Evolutionary conservation across 2,888 invertebrate genomes (phyloP).

Genomic region (Thumatha senex): DNA sequence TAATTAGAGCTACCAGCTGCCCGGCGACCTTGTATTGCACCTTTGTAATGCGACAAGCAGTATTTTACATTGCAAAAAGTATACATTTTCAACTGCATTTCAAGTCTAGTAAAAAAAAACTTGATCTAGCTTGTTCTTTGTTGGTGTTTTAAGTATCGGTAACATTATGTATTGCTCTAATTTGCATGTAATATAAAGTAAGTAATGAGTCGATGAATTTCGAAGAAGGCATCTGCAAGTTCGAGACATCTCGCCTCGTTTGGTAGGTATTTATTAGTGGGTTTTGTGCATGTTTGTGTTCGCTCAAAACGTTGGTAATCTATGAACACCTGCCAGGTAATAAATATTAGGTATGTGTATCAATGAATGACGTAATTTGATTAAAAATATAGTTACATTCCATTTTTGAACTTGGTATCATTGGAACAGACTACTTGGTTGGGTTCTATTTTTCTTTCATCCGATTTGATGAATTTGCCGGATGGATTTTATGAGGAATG

Average conservation of each 20-base stretch:
- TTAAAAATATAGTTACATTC: not conserved
- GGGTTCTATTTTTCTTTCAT: too few relatives aligned
- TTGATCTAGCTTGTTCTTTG: conserved; percentile 49
- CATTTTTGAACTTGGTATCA: not conserved
- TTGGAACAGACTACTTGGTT: not conserved
- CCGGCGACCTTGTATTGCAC: conserved; percentile 72
- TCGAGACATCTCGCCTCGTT: not conserved
- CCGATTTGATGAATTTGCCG: too few relatives aligned
- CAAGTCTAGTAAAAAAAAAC: conserved; percentile 48
- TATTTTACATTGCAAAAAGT: conserved; percentile 76
- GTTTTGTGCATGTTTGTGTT: too few relatives aligned
- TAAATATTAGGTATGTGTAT: too few relatives aligned
- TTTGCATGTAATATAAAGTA: conserved; percentile 48
- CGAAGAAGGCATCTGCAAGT: conserved; percentile 29
- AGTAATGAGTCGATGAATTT: conserved; percentile 23
- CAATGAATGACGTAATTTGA: too few relatives aligned
- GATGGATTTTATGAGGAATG: too few relatives aligned
- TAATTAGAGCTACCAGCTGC: conserved; percentile 78
- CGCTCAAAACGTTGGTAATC: too few relatives aligned
- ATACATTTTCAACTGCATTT: conserved; percentile 66
- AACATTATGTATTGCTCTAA: conserved; percentile 37
- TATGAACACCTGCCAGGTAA: too few relatives aligned
- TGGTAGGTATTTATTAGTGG: not conserved
- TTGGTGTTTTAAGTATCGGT: conserved; percentile 55
- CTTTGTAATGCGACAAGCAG: conserved; percentile 72